Evolutionary conservation across 2,797 vertebrate species (phyloP).

Genomic region (Crypturellus tataupa): DNA sequence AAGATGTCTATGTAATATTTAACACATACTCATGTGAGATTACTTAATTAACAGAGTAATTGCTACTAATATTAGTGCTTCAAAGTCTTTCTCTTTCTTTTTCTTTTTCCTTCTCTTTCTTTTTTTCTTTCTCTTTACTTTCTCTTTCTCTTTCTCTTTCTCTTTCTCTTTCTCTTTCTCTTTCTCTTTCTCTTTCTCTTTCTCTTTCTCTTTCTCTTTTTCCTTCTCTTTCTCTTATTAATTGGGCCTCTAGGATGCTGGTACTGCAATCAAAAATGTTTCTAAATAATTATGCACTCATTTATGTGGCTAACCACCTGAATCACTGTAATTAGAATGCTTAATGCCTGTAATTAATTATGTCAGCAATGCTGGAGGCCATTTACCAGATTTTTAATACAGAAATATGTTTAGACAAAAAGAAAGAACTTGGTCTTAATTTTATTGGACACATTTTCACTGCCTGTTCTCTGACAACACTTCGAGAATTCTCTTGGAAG

Average conservation of each 20-base stretch:
- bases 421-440: neutral
- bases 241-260: neutral
- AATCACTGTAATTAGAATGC: slow-evolving; percentile 10
- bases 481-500: neutral
- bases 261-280: slow-evolving; percentile 14
- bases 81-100: neutral
- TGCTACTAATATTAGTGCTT: neutral
- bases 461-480: neutral
- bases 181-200: neutral
- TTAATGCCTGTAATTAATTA: slow-evolving; percentile 44
- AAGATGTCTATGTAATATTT: neutral
- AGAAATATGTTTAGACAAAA: slow-evolving; percentile 1
- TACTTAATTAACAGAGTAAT: neutral
- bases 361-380: neutral
- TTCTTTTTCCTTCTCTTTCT: neutral
- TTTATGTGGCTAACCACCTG: slow-evolving; percentile 37
- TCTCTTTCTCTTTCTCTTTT: neutral
- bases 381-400: slow-evolving; percentile 1
- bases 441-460: neutral
- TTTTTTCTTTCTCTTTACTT: no score
- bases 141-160: neutral
- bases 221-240: neutral
- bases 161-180: fast-evolving
- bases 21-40: neutral
- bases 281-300: slow-evolving; percentile 33